Conservation (phyloP, 1,140 invertebrate species). For the Sminthurides bifidus region DNA sequence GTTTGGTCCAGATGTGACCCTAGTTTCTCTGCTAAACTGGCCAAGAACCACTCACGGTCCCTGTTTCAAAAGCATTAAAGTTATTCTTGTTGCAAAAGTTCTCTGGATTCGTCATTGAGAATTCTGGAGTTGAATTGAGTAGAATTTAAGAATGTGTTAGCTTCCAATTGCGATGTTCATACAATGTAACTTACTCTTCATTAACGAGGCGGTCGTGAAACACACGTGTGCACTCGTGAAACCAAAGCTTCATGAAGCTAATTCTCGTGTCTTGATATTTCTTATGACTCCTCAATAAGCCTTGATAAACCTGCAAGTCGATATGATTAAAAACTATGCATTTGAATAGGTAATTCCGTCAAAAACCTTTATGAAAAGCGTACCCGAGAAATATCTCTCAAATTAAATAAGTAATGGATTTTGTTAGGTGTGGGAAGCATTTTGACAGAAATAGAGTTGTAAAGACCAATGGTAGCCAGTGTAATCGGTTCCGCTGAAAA, state of each 20-base stretch:
- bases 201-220: conserved; percentile 69
- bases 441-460: conserved; percentile 52
- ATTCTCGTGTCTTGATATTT: conserved; percentile 58
- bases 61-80: conserved; percentile 37
- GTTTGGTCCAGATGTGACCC: conserved; percentile 63
- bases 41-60: conserved; percentile 61
- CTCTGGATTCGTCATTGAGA: conserved; percentile 15
- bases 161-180: background rate
- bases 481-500: conserved; percentile 44
- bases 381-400: conserved; percentile 71
- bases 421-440: conserved; percentile 74
- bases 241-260: conserved; percentile 61
- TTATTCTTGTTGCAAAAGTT: background rate
- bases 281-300: conserved; percentile 57
- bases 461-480: conserved; percentile 58
- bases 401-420: conserved; percentile 77
- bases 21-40: conserved; percentile 55
- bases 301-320: conserved; percentile 49
- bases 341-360: background rate
- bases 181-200: conserved; percentile 35
- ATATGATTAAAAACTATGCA: background rate
- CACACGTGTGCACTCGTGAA: conserved; percentile 69
- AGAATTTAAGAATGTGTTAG: conserved; percentile 9
- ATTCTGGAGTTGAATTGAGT: background rate
- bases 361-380: background rate